Conservation (phyloP, 2,797 vertebrate genomes). For the Sciaenops ocellatus region DNA sequence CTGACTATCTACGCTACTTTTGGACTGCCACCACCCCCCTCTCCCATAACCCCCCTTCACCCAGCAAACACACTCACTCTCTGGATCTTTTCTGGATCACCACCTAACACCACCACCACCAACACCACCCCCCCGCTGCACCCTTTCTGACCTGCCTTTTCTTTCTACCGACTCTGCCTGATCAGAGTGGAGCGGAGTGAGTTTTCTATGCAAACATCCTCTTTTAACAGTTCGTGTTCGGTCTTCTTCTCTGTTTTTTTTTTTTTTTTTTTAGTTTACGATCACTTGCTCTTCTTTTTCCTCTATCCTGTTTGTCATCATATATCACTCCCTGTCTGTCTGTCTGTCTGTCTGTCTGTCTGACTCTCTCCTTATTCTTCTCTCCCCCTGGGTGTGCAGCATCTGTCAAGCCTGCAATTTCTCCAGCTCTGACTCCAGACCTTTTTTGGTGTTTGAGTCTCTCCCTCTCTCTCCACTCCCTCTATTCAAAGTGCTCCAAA, state of each 20-base stretch:
- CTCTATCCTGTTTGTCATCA: slow-evolving; percentile 32
- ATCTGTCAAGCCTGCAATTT: slow-evolving; percentile 71
- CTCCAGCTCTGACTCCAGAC: slow-evolving; percentile 73
- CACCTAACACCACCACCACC: background rate
- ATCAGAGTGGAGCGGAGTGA: slow-evolving; percentile 7
- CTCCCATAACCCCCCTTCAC: background rate
- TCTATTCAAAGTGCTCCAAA: slow-evolving; percentile 45
- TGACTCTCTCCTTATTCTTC: slow-evolving; percentile 26
- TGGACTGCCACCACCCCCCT: background rate
- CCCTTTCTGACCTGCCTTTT: slow-evolving; percentile 17
- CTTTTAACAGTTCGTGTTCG: slow-evolving; percentile 14
- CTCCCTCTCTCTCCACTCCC: slow-evolving; percentile 34
- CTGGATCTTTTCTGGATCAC: slow-evolving; percentile 23
- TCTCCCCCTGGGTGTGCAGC: slow-evolving; percentile 47
- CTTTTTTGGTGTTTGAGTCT: slow-evolving; percentile 80
- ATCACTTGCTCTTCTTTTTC: slow-evolving; percentile 25
- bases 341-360: slow-evolving; percentile 11
- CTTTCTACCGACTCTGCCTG: slow-evolving; percentile 5
- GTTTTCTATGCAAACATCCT: slow-evolving; percentile 26
- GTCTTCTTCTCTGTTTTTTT: slow-evolving; percentile 10
- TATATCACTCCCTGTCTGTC: background rate
- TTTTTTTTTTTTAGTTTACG: background rate
- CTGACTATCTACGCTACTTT: slow-evolving; percentile 1
- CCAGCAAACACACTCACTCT: background rate
- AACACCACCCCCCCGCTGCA: background rate